A percentile compares a stretch with the other conserved stretches of the same genome.
Evolutionary conservation across 2,888 invertebrate species (phyloP).

Genomic region (Rhamphomyia laevipes): DNA sequence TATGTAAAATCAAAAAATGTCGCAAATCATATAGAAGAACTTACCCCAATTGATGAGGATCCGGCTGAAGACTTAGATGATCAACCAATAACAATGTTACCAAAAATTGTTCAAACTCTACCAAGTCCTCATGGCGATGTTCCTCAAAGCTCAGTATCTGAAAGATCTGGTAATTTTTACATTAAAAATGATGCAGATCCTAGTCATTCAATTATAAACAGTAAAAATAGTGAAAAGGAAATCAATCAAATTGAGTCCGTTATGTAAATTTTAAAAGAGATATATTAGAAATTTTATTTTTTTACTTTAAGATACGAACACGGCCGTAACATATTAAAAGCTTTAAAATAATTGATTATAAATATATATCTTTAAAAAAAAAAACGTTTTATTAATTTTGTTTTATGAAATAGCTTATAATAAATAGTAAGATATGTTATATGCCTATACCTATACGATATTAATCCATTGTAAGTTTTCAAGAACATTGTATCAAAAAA

Average conservation of each 20-base stretch:
- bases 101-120: constrained; percentile 67
- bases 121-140: constrained; percentile 44
- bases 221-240: not conserved
- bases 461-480: too few species aligned
- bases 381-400: too few species aligned
- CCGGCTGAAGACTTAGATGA: constrained; percentile 71
- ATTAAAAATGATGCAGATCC: not conserved
- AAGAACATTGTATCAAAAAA: too few species aligned
- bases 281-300: too few species aligned
- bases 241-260: constrained; percentile 4
- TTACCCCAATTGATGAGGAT: constrained; percentile 77
- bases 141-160: not conserved
- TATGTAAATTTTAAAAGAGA: constrained; percentile 2
- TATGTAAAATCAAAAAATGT: constrained; percentile 41
- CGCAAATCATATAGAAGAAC: constrained; percentile 53
- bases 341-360: too few species aligned
- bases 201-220: not conserved
- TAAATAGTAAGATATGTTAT: too few species aligned
- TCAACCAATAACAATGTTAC: constrained; percentile 62
- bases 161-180: too few species aligned
- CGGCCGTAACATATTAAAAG: too few species aligned
- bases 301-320: too few species aligned
- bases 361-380: too few species aligned
- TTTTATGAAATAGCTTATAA: too few species aligned
- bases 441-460: too few species aligned